Evolutionary conservation across 2,888 invertebrate genomes (phyloP), one percentile per base, ranked within the genome.

Genomic region (Calephelis perditalis): DNA sequence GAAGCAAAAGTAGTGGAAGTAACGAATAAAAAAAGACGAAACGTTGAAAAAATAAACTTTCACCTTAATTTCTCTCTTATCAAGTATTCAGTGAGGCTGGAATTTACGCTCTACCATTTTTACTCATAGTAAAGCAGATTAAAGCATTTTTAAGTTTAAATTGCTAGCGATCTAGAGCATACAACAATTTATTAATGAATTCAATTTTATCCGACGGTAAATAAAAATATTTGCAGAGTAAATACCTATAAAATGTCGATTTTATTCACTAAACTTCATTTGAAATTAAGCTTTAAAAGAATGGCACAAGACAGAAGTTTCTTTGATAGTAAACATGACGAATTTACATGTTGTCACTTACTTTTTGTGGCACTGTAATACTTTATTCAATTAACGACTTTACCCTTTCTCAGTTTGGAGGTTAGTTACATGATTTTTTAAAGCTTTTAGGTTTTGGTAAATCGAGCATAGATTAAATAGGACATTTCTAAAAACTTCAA

Each of bases 191-290:
- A 61, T 61, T 62, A 61, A 61, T 62, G 44, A 63, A 63, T 63
- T 65, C 60, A 62, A 61, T 65, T 64, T 62, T 63, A 57, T 62
- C 57, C 56, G 11, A 37, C 45, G 46, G 63, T 61, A 64, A 60
- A 66, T 65, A 63, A 63, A 63, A 65, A 63, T 63, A 61, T 63
- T 63, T 60, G 55, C 55, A 58, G 60, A 67, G 61, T 63, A 62
- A 62, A 65, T 65, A 65, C 52, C 56, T 59, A 60, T 57, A 60
- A 63, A 63, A 62, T 60, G 58, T 63, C 49, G 56, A 62, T 60
- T 63, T 63, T 63, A 62, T 60, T 62, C 57, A 63, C 58, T 45
- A 47, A 12, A 57, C 9, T n/a, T 26, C 40, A 36, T 26, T 11
- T 44, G n/a, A 63, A 46, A 56, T 15, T 60, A 26, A 43, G 59